Percentiles rank a stretch among this genome's conserved stretches.
phyloP scores from a whole-genome alignment of 1,140 invertebrate genomes.

The Drosophila arizonae region DNA sequence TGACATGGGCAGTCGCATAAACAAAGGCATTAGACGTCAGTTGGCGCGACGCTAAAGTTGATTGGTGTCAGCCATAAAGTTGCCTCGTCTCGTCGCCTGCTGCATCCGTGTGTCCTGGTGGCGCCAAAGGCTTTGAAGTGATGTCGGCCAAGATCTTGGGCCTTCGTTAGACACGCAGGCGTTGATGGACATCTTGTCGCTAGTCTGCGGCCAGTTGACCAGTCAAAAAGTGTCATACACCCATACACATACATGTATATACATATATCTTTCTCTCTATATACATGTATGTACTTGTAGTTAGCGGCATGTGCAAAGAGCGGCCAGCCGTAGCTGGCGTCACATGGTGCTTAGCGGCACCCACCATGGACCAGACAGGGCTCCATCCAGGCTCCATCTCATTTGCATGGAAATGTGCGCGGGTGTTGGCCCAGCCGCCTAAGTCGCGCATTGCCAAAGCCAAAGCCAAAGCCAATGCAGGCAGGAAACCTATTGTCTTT shows the following conservation, averaged over 20 bases:
- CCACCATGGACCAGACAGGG: slow-evolving; percentile 53
- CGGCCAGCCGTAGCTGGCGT: slow-evolving; percentile 45
- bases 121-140: slow-evolving; percentile 79
- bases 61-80: slow-evolving; percentile 81
- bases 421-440: slow-evolving; percentile 70
- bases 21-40: slow-evolving; percentile 76
- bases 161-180: slow-evolving; percentile 79
- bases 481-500: slow-evolving; percentile 72
- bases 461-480: slow-evolving; percentile 20
- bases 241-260: not conserved
- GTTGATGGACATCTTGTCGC: slow-evolving; percentile 78
- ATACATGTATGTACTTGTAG: not conserved
- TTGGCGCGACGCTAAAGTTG: slow-evolving; percentile 68
- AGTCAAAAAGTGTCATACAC: slow-evolving; percentile 64
- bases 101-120: slow-evolving; percentile 52
- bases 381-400: slow-evolving; percentile 47
- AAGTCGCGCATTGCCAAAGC: slow-evolving; percentile 18
- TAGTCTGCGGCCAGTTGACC: slow-evolving; percentile 29
- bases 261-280: not conserved
- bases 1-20: slow-evolving; percentile 51
- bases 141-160: slow-evolving; percentile 47
- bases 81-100: slow-evolving; percentile 43
- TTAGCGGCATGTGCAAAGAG: slow-evolving; percentile 52
- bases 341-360: slow-evolving; percentile 78
- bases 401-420: slow-evolving; percentile 81